Percentiles rank a stretch among this genome's conserved stretches.
These are phyloP conservation scores for Ictidomys tridecemlineatus DNA, from an alignment of 2,113 vertebrate genomes.

Conservation along the genomic window DNA sequence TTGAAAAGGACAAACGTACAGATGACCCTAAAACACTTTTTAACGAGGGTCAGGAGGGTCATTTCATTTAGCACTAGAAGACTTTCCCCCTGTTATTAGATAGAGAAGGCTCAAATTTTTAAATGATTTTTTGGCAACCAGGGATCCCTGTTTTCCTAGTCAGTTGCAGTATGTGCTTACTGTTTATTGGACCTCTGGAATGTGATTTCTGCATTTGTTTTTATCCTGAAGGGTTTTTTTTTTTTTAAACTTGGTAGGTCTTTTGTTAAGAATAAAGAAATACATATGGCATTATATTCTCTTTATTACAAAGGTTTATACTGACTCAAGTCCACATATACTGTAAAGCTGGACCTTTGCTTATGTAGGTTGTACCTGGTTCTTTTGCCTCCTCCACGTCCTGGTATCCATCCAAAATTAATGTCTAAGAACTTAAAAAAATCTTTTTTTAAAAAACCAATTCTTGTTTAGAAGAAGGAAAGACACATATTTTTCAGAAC, in stretches of 20 bases:
- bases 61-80: constrained; percentile 43
- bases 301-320: constrained; percentile 30
- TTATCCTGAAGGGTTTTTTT: background rate
- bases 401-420: constrained; percentile 30
- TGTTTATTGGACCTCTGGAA: background rate
- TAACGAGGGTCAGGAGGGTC: background rate
- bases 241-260: background rate
- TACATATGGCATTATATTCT: background rate
- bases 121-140: background rate
- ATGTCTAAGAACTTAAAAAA: constrained; percentile 35
- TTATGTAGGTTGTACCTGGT: constrained; percentile 46
- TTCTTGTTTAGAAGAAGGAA: constrained; percentile 52
- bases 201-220: constrained; percentile 53
- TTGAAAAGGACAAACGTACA: constrained; percentile 33
- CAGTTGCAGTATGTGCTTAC: background rate
- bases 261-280: constrained; percentile 52
- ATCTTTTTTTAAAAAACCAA: background rate
- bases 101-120: constrained; percentile 46
- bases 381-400: constrained; percentile 64
- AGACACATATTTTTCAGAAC: constrained; percentile 49
- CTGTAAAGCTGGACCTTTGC: background rate
- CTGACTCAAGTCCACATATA: background rate
- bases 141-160: background rate
- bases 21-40: constrained; percentile 45
- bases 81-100: background rate